A percentile compares a stretch with the other conserved stretches of the same genome.
phyloP scores from a whole-genome alignment of 2,888 invertebrate genomes.

The Malacosoma neustria region DNA sequence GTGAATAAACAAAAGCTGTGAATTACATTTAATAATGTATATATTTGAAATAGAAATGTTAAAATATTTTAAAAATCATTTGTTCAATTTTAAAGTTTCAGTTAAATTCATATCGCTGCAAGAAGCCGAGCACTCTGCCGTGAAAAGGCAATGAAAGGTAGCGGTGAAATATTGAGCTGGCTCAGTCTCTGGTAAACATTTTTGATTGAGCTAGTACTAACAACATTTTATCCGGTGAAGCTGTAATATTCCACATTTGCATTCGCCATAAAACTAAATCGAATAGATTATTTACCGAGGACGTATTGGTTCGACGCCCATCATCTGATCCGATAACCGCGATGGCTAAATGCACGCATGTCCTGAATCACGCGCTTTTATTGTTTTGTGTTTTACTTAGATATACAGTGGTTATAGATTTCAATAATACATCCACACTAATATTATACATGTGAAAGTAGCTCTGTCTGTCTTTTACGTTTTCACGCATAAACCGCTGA shows the following conservation, averaged over 20 bases:
- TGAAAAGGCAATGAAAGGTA: conserved; percentile 30
- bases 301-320: conserved; percentile 3
- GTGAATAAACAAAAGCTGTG: too few species aligned
- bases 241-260: conserved; percentile 29
- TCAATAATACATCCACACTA: too few species aligned
- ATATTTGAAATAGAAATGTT: too few species aligned
- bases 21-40: too few species aligned
- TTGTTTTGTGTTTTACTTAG: background rate
- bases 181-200: conserved; percentile 45
- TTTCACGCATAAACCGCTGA: too few species aligned
- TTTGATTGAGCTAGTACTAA: conserved; percentile 43
- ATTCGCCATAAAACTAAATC: conserved; percentile 27
- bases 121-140: conserved; percentile 6
- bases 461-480: too few species aligned
- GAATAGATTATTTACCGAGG: conserved; percentile 20
- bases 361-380: background rate
- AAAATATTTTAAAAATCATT: too few species aligned
- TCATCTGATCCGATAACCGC: conserved; percentile 1
- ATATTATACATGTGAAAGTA: too few species aligned
- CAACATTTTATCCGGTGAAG: conserved; percentile 29
- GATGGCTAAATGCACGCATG: background rate
- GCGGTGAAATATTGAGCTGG: conserved; percentile 41
- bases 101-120: background rate
- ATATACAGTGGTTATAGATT: too few species aligned
- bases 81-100: background rate